These are phyloP conservation scores for Bombus superbus DNA, from an alignment of 1,140 invertebrate species.

Conservation along the genomic window DNA sequence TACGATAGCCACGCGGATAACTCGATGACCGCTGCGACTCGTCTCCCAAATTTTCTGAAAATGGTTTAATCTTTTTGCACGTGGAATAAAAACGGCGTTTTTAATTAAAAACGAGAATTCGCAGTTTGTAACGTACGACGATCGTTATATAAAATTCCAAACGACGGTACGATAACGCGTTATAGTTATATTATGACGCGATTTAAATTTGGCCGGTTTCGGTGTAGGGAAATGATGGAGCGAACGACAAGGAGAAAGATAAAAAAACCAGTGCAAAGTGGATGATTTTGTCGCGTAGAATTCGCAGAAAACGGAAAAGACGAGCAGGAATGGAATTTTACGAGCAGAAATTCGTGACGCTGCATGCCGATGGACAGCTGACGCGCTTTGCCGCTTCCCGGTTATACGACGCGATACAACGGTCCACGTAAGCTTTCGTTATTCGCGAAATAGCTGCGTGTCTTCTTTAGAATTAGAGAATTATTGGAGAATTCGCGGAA, in stretches of 20 bases:
- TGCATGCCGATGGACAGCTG: neutral
- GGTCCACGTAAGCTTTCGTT: neutral
- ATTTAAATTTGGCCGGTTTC: neutral
- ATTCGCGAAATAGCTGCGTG: no score
- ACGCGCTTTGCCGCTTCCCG: neutral
- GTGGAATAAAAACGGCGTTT: no score
- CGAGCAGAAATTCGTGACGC: neutral
- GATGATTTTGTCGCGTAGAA: neutral
- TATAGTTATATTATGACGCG: neutral
- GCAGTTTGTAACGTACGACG: neutral
- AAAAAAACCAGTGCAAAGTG: neutral
- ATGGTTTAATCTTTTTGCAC: neutral
- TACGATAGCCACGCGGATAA: neutral
- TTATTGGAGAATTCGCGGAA: neutral
- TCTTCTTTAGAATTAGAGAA: neutral
- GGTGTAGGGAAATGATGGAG: neutral
- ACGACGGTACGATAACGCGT: neutral
- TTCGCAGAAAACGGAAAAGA: neutral
- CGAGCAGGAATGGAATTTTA: neutral
- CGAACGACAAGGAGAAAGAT: no score
- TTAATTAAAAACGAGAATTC: no score
- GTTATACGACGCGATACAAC: neutral
- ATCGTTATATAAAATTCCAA: neutral
- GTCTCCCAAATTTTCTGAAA: no score
- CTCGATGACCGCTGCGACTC: neutral